Percentiles rank a stretch among this genome's conserved stretches.
phyloP scores from a whole-genome alignment of 2,113 vertebrate species.

The Festucalex cinctus region DNA sequence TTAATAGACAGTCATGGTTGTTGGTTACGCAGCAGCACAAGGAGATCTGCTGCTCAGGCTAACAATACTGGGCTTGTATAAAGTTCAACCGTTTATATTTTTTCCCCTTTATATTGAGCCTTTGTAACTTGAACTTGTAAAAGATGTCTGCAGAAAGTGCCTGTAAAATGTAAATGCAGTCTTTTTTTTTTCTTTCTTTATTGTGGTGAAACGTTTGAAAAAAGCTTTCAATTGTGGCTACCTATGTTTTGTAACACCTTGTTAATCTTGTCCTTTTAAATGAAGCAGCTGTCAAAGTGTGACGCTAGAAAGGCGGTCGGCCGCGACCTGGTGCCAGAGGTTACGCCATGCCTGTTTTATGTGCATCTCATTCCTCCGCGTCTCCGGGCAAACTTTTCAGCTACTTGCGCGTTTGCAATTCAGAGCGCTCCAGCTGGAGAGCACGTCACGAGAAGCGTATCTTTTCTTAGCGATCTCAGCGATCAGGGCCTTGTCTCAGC shows the following conservation, averaged over 20 bases:
- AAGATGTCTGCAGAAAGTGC: neutral
- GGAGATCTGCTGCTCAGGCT: neutral
- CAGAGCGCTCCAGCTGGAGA: conserved; percentile 4
- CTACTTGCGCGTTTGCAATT: conserved; percentile 5
- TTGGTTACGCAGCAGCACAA: conserved; percentile 11
- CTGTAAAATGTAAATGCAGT: neutral
- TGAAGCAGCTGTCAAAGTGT: conserved; percentile 16
- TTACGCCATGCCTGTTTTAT: conserved; percentile 63
- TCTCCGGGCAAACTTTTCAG: conserved; percentile 57
- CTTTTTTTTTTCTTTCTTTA: neutral
- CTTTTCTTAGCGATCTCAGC: conserved; percentile 31
- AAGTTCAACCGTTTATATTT: neutral
- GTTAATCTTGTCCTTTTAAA: conserved; percentile 13
- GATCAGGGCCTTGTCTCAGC: conserved; percentile 25
- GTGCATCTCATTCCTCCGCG: conserved; percentile 56
- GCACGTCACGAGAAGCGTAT: conserved; percentile 28
- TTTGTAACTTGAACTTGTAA: neutral
- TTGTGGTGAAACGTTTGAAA: neutral
- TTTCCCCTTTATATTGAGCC: neutral
- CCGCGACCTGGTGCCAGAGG: conserved; percentile 37
- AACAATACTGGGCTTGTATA: neutral
- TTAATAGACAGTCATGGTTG: conserved; percentile 1
- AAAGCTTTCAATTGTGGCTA: neutral
- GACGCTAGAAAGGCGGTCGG: conserved; percentile 24
- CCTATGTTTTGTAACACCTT: conserved; percentile 9